These are phyloP conservation scores for Drosophila burlai DNA, from an alignment of 1,140 invertebrate genomes.

Conservation along the genomic window DNA sequence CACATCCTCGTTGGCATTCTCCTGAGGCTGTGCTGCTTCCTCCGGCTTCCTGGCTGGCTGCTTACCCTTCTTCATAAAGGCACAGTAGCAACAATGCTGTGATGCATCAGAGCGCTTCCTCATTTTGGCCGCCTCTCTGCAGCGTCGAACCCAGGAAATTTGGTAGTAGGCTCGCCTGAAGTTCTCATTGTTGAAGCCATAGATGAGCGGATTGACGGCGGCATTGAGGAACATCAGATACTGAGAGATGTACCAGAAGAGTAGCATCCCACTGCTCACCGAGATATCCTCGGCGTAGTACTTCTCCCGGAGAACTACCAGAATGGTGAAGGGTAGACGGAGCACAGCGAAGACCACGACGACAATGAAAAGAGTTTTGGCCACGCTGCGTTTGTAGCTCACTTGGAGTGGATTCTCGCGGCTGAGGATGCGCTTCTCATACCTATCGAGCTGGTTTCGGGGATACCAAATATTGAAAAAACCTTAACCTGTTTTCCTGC, in stretches of 20 bases:
- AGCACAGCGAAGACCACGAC: conserved; percentile 89
- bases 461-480: not conserved
- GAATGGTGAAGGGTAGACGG: conserved; percentile 89
- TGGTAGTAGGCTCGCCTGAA: conserved; percentile 87
- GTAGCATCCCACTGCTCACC: conserved; percentile 86
- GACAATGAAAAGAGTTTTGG: conserved; percentile 90
- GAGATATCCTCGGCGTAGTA: conserved; percentile 72
- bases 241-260: conserved; percentile 89
- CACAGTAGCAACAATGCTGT: conserved; percentile 61
- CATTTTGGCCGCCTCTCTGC: conserved; percentile 1
- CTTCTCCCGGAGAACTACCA: conserved; percentile 88
- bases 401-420: conserved; percentile 87
- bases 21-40: not conserved
- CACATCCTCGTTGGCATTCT: not conserved
- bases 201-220: conserved; percentile 91
- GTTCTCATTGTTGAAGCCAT: conserved; percentile 90
- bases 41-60: not conserved
- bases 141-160: conserved; percentile 56
- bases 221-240: conserved; percentile 90
- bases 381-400: conserved; percentile 88
- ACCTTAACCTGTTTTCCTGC: too few species aligned
- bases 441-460: conserved; percentile 86
- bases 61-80: conserved; percentile 49
- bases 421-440: conserved; percentile 86
- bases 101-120: not conserved